Evolutionary conservation across 2,888 invertebrate genomes (phyloP).

Genomic region (Chloroclysta siterata): DNA sequence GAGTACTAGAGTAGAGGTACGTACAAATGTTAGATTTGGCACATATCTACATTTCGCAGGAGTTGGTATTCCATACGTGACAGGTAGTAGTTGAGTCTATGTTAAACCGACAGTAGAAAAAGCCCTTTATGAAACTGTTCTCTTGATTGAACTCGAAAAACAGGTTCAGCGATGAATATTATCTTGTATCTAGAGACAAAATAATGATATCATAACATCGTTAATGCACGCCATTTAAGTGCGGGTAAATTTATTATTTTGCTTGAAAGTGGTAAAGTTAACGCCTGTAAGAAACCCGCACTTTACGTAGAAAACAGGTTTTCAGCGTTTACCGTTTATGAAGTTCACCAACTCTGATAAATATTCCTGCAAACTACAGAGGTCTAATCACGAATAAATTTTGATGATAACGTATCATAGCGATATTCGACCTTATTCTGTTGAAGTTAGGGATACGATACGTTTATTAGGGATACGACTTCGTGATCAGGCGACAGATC

Average conservation of each 20-base stretch:
- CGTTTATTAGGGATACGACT: no score
- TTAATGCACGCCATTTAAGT: slow-evolving; percentile 52
- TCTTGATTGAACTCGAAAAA: slow-evolving; percentile 17
- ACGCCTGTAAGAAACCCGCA: slow-evolving; percentile 57
- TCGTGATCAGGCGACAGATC: no score
- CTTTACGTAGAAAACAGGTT: slow-evolving; percentile 17
- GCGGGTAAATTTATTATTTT: slow-evolving; percentile 62
- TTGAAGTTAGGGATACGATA: no score
- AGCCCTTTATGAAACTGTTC: neutral
- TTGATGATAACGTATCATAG: no score
- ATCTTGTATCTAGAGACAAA: slow-evolving; percentile 50
- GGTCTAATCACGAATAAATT: no score
- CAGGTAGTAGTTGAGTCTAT: neutral
- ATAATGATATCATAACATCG: slow-evolving; percentile 70
- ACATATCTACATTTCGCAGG: no score
- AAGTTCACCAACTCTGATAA: no score
- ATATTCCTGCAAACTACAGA: neutral
- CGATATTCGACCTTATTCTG: no score
- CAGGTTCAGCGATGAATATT: slow-evolving; percentile 30
- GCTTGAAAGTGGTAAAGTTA: slow-evolving; percentile 56
- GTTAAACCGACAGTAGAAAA: neutral
- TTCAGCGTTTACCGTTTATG: no score
- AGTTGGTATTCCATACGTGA: no score
- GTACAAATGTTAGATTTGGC: no score
- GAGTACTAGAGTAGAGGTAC: no score